Base-by-base conservation (phyloP, 2,113 vertebrate species). In the Mastomys natalensis region DNA sequence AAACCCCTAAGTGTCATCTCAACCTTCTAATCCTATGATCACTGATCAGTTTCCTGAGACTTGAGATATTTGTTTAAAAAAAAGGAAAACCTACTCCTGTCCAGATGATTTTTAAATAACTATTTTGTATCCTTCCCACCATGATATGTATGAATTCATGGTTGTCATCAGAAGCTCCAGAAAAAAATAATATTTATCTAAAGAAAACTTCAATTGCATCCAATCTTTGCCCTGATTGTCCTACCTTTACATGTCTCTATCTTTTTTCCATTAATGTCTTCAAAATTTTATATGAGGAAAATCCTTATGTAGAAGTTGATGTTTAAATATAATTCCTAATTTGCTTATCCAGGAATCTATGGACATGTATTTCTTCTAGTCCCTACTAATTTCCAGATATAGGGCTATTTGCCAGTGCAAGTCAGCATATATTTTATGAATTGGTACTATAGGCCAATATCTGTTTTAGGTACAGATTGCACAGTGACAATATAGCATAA, bases 281-380 rank as follows among this genome's bases (percentile, higher is more conserved):
- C 55, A 76, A 40, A 90, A 73, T 68, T 93, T 91, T 95, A n/a
- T 51, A 55, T 73, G 24, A 9, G 81, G 58, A 93, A 93, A 93
- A 94, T 68, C 19, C 37, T 70, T 66, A 48, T 1, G 1, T 70
- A n/a, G 5, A 96, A 64, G 51, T 88, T 88, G 16, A 55, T 96
- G 55, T 26, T 89, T 84, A 89, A 89, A 74, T 55, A 66, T 85
- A 74, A 89, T 74, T 74, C 31, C 84, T 21, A 26, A 53, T 72
- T 96, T 58, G 51, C 16, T 80, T 86, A 16, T 48, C 5, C 60
- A 88, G 29, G 6, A 76, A 15, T 53, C 16, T 9, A 43, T 89
- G 72, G 24, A 12, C 53, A 10, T 89, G n/a, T 64, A 89, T 68
- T 81, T 31, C 45, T 86, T 85, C 31, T 3, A 48, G 0, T 51